Conservation (phyloP, 2,113 vertebrate species). For the Dolichotis patagonum region DNA sequence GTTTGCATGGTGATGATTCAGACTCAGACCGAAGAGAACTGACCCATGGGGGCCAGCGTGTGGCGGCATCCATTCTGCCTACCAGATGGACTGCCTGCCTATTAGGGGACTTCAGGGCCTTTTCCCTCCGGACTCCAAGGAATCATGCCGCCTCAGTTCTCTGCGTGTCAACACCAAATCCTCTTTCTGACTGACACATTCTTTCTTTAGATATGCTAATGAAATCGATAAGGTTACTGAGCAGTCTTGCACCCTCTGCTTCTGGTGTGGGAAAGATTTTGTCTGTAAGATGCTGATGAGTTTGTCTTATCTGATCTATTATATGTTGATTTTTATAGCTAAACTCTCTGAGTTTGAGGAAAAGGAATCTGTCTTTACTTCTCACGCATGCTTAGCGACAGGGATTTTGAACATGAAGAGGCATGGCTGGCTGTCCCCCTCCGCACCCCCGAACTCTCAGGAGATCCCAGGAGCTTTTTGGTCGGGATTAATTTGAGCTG, state of each 20-base stretch:
- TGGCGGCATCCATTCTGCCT: neutral
- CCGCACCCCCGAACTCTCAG: neutral
- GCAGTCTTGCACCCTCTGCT: neutral
- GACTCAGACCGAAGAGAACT: neutral
- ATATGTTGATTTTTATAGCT: constrained; percentile 26
- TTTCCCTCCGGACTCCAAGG: neutral
- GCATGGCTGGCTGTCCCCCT: neutral
- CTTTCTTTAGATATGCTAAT: constrained; percentile 80
- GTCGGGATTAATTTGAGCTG: neutral
- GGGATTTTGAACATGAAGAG: neutral
- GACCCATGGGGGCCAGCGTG: accelerated
- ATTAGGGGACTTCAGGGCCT: neutral
- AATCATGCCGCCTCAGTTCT: neutral
- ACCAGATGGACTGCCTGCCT: neutral
- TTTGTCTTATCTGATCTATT: constrained; percentile 49
- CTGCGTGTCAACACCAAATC: neutral
- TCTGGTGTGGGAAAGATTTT: constrained; percentile 71
- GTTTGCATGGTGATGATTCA: neutral
- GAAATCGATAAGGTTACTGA: constrained; percentile 46
- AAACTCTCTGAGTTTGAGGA: neutral
- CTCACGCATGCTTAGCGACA: neutral
- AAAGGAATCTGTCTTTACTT: constrained; percentile 20
- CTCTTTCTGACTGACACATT: constrained; percentile 73
- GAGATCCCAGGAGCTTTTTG: neutral
- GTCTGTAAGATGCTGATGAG: constrained; percentile 37